Evolutionary conservation across 2,797 vertebrate species (phyloP).

Genomic region (Anabacerthia variegaticeps): DNA sequence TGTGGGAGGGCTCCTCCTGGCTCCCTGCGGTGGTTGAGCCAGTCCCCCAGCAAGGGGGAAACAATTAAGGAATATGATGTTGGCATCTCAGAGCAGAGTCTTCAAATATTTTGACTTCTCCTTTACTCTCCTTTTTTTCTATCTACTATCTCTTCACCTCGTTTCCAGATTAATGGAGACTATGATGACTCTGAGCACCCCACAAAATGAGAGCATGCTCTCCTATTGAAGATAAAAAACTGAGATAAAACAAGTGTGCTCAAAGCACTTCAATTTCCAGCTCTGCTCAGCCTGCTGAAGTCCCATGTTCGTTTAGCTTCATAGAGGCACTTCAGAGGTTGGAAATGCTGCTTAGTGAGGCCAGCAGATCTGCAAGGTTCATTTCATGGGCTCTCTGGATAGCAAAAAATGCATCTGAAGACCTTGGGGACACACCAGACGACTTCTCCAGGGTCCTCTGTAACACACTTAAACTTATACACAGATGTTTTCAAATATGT

Average conservation of each 20-base stretch:
- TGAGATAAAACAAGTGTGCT: background rate
- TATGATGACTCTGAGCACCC: background rate
- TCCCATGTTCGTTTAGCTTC: background rate
- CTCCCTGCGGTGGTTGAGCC: background rate
- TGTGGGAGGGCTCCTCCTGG: accelerated
- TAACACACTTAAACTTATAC: background rate
- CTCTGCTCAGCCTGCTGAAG: background rate
- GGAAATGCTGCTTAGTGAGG: background rate
- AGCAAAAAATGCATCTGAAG: background rate
- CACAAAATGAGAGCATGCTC: accelerated
- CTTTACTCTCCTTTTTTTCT: background rate
- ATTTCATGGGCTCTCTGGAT: background rate
- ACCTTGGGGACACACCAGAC: background rate
- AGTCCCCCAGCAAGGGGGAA: background rate
- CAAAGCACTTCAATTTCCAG: background rate
- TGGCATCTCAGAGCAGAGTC: accelerated
- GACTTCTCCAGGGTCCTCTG: background rate
- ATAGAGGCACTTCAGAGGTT: background rate
- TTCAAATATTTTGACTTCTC: background rate
- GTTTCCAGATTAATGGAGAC: background rate
- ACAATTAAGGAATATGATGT: background rate
- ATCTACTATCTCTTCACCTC: background rate
- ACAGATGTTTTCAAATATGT: background rate
- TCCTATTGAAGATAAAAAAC: background rate
- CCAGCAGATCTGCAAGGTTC: background rate